A percentile compares a stretch with the other conserved stretches of the same genome.
Conservation (phyloP, 2,797 vertebrate genomes). For the Phataginus tricuspis region DNA sequence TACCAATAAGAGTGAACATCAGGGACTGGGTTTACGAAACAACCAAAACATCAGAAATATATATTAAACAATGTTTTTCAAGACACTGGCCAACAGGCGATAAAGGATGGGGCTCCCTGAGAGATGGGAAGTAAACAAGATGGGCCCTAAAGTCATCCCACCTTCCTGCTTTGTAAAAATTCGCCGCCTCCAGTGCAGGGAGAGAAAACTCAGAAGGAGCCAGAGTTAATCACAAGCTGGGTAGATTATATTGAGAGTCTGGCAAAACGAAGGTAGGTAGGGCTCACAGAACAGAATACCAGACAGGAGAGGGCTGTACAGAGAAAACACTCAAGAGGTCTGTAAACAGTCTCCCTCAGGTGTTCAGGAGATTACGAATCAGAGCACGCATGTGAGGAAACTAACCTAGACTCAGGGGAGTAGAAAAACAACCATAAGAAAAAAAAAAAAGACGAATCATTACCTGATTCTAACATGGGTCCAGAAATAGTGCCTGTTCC, state of each 20-base stretch:
- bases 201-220: not conserved
- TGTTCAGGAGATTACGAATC: not conserved
- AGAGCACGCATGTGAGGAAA: not conserved
- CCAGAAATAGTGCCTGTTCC: not conserved
- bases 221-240: not conserved
- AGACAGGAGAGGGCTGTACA: not conserved
- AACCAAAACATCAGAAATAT: not conserved
- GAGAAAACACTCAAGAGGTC: not conserved
- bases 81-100: not conserved
- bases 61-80: conserved; percentile 1
- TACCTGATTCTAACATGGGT: not conserved
- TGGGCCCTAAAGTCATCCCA: not conserved
- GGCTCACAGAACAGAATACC: not conserved
- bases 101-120: not conserved
- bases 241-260: not conserved
- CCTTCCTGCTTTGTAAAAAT: not conserved
- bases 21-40: not conserved
- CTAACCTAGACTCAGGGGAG: not conserved
- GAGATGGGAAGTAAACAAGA: not conserved
- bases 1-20: not conserved
- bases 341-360: not conserved
- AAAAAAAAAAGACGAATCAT: not conserved
- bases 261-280: not conserved
- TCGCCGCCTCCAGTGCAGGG: not conserved
- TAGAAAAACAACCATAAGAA: not conserved